phyloP scores from a whole-genome alignment of 2,888 invertebrate species.

The Brachypterus glaber region DNA sequence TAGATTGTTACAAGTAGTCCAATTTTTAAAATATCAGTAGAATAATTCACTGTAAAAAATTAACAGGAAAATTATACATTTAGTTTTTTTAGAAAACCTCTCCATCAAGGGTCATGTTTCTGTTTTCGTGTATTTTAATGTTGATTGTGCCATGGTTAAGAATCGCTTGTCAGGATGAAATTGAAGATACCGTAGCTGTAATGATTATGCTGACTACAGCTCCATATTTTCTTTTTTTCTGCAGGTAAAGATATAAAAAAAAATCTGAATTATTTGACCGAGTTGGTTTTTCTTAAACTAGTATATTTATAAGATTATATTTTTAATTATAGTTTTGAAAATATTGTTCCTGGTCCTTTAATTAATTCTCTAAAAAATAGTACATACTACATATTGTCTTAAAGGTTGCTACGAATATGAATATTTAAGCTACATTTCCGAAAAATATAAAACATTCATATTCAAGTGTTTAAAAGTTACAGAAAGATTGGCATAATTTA shows the following conservation, averaged over 20 bases:
- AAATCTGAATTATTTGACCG: too few species aligned
- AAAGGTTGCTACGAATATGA: too few species aligned
- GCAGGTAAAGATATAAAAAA: slow-evolving; percentile 74
- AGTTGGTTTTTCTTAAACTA: too few species aligned
- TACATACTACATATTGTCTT: too few species aligned
- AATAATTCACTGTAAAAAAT: slow-evolving; percentile 1
- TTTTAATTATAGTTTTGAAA: too few species aligned
- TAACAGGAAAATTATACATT: slow-evolving; percentile 8
- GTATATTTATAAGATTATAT: too few species aligned
- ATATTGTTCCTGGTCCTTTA: too few species aligned
- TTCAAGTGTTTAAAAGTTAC: too few species aligned
- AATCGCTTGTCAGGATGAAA: slow-evolving; percentile 72
- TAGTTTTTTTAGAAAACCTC: slow-evolving; percentile 61
- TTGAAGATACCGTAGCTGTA: slow-evolving; percentile 86
- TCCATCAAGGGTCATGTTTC: slow-evolving; percentile 87
- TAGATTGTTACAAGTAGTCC: slow-evolving; percentile 1
- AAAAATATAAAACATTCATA: too few species aligned
- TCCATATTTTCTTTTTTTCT: slow-evolving; percentile 95
- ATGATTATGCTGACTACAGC: slow-evolving; percentile 92
- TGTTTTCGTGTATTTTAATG: slow-evolving; percentile 85
- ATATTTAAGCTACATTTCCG: too few species aligned
- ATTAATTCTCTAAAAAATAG: too few species aligned
- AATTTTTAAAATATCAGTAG: background rate
- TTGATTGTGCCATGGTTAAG: slow-evolving; percentile 76
- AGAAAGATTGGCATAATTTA: too few species aligned